phyloP scores from a whole-genome alignment of 92 coral and sea anemone species.

The Epizoanthus fatuus region DNA sequence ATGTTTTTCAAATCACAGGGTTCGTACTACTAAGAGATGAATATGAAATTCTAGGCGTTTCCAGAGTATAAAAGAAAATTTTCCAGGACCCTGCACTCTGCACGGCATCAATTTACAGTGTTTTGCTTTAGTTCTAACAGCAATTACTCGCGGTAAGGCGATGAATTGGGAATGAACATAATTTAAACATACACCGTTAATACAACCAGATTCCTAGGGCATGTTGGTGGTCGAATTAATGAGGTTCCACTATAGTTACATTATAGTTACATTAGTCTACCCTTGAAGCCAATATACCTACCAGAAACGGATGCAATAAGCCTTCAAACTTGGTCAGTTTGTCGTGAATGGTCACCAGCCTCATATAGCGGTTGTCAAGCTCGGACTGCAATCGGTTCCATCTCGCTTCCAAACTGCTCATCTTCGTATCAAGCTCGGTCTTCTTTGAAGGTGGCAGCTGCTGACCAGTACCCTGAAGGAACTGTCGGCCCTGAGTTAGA shows the following conservation, averaged over 20 bases:
- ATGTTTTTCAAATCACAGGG: too few relatives aligned
- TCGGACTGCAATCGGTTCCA: constrained; percentile 98
- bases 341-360: constrained; percentile 96
- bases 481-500: constrained; percentile 88
- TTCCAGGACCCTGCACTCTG: too few relatives aligned
- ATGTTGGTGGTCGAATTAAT: background rate
- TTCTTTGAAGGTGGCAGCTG: constrained; percentile 86
- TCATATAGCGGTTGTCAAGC: constrained; percentile 98
- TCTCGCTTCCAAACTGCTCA: constrained; percentile 94
- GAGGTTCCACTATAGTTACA: background rate
- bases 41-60: too few relatives aligned
- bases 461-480: constrained; percentile 86
- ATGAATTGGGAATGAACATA: too few relatives aligned
- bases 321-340: constrained; percentile 95
- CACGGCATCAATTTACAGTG: too few relatives aligned
- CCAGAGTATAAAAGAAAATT: too few relatives aligned
- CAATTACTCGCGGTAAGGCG: too few relatives aligned
- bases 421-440: constrained; percentile 92
- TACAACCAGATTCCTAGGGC: too few relatives aligned
- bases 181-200: too few relatives aligned
- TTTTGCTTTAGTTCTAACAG: too few relatives aligned
- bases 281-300: constrained; percentile 45
- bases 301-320: constrained; percentile 97
- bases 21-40: too few relatives aligned
- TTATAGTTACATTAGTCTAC: background rate